These are phyloP conservation scores for Perithous albicinctus DNA, from an alignment of 2,888 invertebrate species.

Conservation along the genomic window DNA sequence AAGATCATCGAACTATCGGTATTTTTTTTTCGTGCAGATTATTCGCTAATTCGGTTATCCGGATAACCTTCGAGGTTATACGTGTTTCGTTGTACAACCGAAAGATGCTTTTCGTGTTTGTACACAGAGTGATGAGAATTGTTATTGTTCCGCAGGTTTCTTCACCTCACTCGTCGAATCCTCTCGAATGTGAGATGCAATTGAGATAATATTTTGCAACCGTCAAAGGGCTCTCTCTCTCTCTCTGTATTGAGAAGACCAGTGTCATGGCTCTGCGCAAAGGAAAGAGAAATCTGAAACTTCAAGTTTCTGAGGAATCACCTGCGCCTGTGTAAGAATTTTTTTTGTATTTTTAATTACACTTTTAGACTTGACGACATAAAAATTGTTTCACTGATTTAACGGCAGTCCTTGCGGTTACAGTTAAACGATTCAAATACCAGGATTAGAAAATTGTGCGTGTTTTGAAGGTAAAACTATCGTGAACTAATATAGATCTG, in stretches of 20 bases:
- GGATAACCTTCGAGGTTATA: constrained; percentile 44
- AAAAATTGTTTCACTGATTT: too few species aligned
- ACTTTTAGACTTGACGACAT: neutral
- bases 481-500: too few species aligned
- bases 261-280: constrained; percentile 79
- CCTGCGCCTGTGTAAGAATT: constrained; percentile 85
- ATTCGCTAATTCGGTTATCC: constrained; percentile 17
- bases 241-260: too few species aligned
- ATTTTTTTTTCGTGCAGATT: neutral
- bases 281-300: constrained; percentile 84
- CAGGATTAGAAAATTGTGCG: too few species aligned
- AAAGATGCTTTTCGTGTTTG: constrained; percentile 44
- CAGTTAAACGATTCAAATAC: too few species aligned
- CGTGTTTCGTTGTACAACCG: neutral
- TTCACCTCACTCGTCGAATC: neutral
- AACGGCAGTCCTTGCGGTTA: too few species aligned
- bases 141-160: constrained; percentile 14
- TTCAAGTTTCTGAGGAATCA: constrained; percentile 86
- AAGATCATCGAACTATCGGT: neutral
- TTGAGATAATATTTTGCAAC: constrained; percentile 42
- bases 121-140: neutral
- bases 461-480: too few species aligned
- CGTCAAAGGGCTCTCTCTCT: constrained; percentile 10
- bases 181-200: constrained; percentile 41
- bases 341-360: constrained; percentile 53